Evolutionary conservation across 2,797 vertebrate genomes (phyloP).

Genomic region (Phoebastria nigripes): DNA sequence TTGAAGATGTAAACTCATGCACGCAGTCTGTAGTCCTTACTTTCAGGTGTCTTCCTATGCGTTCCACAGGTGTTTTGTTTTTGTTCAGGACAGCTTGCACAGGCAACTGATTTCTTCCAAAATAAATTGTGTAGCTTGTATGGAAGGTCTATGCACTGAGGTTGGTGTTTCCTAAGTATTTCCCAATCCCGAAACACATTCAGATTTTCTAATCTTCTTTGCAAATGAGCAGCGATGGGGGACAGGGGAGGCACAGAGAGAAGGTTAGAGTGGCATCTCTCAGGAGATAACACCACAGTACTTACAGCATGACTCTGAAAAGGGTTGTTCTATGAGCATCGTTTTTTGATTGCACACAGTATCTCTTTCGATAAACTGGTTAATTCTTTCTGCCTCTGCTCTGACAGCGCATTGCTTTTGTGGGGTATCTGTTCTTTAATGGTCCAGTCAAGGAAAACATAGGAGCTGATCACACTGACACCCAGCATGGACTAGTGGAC

Average conservation of each 20-base stretch:
- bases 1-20: neutral
- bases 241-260: neutral
- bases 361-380: neutral
- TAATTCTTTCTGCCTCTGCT: neutral
- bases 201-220: neutral
- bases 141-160: neutral
- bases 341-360: neutral
- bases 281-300: rapidly evolving
- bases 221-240: neutral
- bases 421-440: neutral
- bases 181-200: neutral
- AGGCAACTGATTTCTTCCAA: neutral
- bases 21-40: neutral
- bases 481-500: too few relatives aligned
- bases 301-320: neutral
- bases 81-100: neutral
- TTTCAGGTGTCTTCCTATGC: neutral
- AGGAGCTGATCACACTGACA: neutral
- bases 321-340: neutral
- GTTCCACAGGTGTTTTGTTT: neutral
- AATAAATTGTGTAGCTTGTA: neutral
- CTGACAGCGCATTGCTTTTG: neutral
- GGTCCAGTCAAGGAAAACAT: neutral
- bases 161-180: neutral
- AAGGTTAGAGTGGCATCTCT: neutral